Percentiles rank a stretch among this genome's conserved stretches.
Conservation (phyloP, 2,113 vertebrate genomes). For the Poeciliopsis turrubarensis region DNA sequence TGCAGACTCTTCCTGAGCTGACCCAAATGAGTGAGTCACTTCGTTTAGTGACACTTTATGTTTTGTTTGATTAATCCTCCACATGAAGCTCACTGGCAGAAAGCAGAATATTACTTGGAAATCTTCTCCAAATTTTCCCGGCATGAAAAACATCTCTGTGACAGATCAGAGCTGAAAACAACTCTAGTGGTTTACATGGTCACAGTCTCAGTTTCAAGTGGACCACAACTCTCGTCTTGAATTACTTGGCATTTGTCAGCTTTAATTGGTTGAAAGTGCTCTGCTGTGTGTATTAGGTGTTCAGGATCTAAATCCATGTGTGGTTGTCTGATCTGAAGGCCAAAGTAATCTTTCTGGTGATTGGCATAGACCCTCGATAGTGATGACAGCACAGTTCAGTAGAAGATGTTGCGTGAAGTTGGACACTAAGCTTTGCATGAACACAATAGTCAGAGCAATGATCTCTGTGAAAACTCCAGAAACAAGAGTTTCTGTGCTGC, state of each 20-base stretch:
- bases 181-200: constrained; percentile 51
- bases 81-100: constrained; percentile 28
- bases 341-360: constrained; percentile 34
- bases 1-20: not conserved
- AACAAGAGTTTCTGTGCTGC: not conserved
- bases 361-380: constrained; percentile 16
- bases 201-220: constrained; percentile 34
- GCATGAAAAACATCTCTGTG: constrained; percentile 41
- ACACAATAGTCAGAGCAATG: not conserved
- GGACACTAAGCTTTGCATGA: not conserved
- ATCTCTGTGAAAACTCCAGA: not conserved
- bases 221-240: constrained; percentile 57
- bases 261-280: constrained; percentile 44
- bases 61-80: constrained; percentile 18
- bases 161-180: constrained; percentile 57
- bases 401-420: constrained; percentile 31
- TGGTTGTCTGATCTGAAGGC: constrained; percentile 26
- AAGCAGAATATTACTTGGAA: constrained; percentile 10
- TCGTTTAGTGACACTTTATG: constrained; percentile 2
- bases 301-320: constrained; percentile 25
- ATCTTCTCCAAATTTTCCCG: constrained; percentile 12
- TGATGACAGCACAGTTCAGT: constrained; percentile 41
- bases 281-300: constrained; percentile 8
- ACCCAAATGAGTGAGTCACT: not conserved
- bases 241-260: constrained; percentile 55